These are phyloP conservation scores for Platyura marginata DNA, from an alignment of 1,140 invertebrate species.

Conservation along the genomic window DNA sequence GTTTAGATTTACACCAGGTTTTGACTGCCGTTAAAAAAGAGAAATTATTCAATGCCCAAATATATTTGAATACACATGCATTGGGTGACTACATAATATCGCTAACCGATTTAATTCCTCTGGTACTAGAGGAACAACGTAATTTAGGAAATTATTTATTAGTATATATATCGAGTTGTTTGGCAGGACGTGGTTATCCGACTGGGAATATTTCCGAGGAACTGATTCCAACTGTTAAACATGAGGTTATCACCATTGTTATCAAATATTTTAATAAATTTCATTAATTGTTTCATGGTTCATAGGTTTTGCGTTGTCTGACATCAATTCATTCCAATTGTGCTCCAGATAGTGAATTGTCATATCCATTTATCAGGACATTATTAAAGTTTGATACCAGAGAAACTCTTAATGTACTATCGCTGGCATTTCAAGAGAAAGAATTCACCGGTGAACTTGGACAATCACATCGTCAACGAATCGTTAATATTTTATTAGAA, in stretches of 20 bases:
- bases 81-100: conserved; percentile 70
- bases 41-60: conserved; percentile 68
- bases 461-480: conserved; percentile 49
- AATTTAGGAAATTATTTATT: conserved; percentile 75
- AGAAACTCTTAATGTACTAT: conserved; percentile 79
- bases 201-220: conserved; percentile 62
- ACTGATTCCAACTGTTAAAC: conserved; percentile 47
- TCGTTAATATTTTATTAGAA: conserved; percentile 63
- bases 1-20: conserved; percentile 74
- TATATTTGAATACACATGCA: conserved; percentile 75
- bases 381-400: conserved; percentile 71
- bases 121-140: conserved; percentile 25
- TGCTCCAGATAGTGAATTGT: conserved; percentile 41
- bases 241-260: conserved; percentile 35
- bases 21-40: conserved; percentile 62
- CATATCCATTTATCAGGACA: conserved; percentile 63
- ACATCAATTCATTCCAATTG: conserved; percentile 48
- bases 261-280: not conserved
- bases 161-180: conserved; percentile 83
- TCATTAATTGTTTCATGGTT: too few relatives aligned
- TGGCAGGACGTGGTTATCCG: conserved; percentile 81
- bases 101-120: conserved; percentile 53
- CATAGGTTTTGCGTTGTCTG: conserved; percentile 26
- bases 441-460: conserved; percentile 58
- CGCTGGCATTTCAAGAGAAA: conserved; percentile 72